Percentiles rank a stretch among this genome's conserved stretches.
Conservation (phyloP, 2,888 invertebrate genomes). For the Rotaria sp. region DNA sequence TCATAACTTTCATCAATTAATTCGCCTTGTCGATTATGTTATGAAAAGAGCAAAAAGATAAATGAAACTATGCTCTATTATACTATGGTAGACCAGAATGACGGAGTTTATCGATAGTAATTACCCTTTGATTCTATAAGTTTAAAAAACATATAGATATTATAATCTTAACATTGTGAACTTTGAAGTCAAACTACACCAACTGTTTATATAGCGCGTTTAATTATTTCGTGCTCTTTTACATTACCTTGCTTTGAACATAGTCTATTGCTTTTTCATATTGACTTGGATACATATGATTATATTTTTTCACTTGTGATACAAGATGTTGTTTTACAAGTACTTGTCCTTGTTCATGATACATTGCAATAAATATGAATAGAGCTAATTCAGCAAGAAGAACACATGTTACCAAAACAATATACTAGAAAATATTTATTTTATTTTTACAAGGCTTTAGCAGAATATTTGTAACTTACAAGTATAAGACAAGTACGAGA, state of each 20-base stretch:
- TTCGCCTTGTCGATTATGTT: background rate
- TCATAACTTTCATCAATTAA: background rate
- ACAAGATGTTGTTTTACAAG: background rate
- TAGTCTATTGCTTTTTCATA: background rate
- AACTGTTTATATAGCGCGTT: background rate
- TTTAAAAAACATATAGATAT: background rate
- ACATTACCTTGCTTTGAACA: background rate
- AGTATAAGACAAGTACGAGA: background rate
- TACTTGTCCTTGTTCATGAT: background rate
- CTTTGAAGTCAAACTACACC: background rate
- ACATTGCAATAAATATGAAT: background rate
- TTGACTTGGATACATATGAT: slow-evolving; percentile 6
- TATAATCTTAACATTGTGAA: background rate
- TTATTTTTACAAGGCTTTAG: background rate
- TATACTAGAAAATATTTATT: background rate
- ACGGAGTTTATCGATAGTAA: background rate
- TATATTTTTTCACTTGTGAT: slow-evolving; percentile 23
- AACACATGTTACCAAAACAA: background rate
- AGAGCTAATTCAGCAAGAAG: background rate
- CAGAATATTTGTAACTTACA: background rate
- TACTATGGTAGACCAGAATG: background rate
- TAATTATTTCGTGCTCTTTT: background rate
- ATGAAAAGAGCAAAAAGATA: background rate
- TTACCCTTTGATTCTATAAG: background rate
- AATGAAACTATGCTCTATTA: background rate